Percentiles rank a stretch among this genome's conserved stretches.
Evolutionary conservation across 2,797 vertebrate species (phyloP).

Genomic region (Dicrostonyx torquatus): DNA sequence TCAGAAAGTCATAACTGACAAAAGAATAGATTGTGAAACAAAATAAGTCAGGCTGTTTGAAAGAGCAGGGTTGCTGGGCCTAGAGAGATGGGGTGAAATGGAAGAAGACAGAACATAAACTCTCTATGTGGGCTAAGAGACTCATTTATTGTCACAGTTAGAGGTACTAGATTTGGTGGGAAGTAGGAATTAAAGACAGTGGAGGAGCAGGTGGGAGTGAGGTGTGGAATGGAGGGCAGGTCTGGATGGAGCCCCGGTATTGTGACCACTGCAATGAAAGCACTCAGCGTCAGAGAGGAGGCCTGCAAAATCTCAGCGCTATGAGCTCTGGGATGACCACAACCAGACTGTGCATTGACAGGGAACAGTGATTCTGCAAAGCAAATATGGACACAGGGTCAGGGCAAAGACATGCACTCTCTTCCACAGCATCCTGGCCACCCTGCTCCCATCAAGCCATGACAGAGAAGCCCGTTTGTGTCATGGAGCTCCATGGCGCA

Average conservation of each 20-base stretch:
- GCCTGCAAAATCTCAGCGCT: not conserved
- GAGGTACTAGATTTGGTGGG: not conserved
- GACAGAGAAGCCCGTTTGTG: fast-evolving
- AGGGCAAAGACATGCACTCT: not conserved
- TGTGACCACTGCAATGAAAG: not conserved
- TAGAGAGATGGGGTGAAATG: not conserved
- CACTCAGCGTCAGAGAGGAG: too few relatives aligned
- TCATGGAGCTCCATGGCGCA: fast-evolving
- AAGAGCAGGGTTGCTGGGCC: not conserved
- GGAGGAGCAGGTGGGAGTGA: not conserved
- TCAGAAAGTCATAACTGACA: not conserved
- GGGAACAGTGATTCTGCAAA: not conserved
- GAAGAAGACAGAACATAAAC: not conserved
- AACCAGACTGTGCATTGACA: too few relatives aligned
- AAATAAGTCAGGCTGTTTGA: not conserved
- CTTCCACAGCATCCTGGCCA: not conserved
- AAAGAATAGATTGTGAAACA: not conserved
- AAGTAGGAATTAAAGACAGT: not conserved
- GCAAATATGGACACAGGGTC: not conserved
- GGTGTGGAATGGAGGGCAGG: not conserved
- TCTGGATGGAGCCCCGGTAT: too few relatives aligned
- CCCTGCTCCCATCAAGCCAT: fast-evolving
- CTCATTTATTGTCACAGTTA: not conserved
- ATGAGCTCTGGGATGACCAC: too few relatives aligned
- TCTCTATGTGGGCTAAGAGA: not conserved